These are phyloP conservation scores for Aurelia sp. DNA, from an alignment of 30 jellyfish, hydroid and myxozoan species.

Conservation along the genomic window DNA sequence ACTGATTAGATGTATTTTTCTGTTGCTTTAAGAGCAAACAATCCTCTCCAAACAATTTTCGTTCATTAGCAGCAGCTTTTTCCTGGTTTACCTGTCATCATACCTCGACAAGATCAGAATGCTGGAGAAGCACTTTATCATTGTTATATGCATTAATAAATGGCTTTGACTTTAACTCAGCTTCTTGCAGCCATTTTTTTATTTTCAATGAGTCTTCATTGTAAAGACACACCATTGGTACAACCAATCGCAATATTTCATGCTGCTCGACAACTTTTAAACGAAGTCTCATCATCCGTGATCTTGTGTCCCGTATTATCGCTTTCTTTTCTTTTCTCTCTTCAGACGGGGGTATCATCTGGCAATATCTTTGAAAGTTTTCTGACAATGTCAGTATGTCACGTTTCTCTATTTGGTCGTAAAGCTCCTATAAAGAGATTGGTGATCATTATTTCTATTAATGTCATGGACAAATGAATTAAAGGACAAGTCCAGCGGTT, in stretches of 20 bases:
- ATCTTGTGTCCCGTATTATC: conserved; percentile 60
- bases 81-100: too few relatives aligned
- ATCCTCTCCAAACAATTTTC: too few relatives aligned
- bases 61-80: too few relatives aligned
- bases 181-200: conserved; percentile 75
- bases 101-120: conserved; percentile 80
- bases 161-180: conserved; percentile 47
- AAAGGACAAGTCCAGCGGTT: too few relatives aligned
- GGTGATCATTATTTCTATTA: too few relatives aligned
- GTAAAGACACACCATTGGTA: conserved; percentile 69
- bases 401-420: conserved; percentile 56
- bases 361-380: conserved; percentile 69
- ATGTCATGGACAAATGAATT: too few relatives aligned
- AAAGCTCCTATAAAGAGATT: conserved; percentile 25
- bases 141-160: conserved; percentile 39
- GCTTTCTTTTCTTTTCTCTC: conserved; percentile 58
- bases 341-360: conserved; percentile 76
- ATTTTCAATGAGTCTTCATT: conserved; percentile 44
- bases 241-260: conserved; percentile 56
- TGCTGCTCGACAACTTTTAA: conserved; percentile 39
- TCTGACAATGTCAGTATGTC: conserved; percentile 57
- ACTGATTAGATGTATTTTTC: too few relatives aligned
- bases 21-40: too few relatives aligned
- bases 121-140: conserved; percentile 43
- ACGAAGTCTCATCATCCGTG: conserved; percentile 53